Evolutionary conservation across 1,140 invertebrate species (phyloP).

Genomic region (Mesaphorura yosii): DNA sequence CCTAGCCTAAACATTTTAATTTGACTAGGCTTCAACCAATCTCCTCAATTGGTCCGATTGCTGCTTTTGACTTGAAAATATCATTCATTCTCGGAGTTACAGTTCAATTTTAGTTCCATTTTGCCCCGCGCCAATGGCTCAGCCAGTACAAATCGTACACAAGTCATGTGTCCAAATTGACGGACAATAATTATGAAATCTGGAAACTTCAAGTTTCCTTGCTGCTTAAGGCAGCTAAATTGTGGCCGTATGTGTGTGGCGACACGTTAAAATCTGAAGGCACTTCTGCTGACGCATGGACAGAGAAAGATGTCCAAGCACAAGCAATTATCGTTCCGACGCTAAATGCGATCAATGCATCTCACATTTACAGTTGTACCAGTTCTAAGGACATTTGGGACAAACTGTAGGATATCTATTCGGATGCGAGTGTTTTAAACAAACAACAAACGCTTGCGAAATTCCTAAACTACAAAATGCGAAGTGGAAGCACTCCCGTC

Average conservation of each 20-base stretch:
- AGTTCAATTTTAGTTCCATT: too few relatives aligned
- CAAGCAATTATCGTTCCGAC: constrained; percentile 6
- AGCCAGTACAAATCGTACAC: too few relatives aligned
- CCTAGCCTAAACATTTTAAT: too few relatives aligned
- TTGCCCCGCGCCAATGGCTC: too few relatives aligned
- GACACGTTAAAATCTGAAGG: background rate
- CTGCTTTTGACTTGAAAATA: too few relatives aligned
- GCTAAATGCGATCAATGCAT: background rate
- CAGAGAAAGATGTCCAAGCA: constrained; percentile 5
- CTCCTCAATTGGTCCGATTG: too few relatives aligned
- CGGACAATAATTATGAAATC: background rate
- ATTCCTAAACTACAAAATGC: constrained; percentile 10
- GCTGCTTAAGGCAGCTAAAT: background rate
- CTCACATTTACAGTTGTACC: constrained; percentile 3
- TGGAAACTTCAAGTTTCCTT: constrained; percentile 7
- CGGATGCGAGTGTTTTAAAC: constrained; percentile 8
- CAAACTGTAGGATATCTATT: constrained; percentile 1
- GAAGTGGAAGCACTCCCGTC: background rate
- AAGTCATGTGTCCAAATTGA: background rate
- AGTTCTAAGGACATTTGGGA: constrained; percentile 8
- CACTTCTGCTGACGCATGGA: background rate
- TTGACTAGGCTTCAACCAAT: too few relatives aligned
- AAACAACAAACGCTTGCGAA: constrained; percentile 9
- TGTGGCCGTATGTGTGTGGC: constrained; percentile 1
- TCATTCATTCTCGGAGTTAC: too few relatives aligned